Conservation (phyloP, 1,140 invertebrate genomes). For the Drosophila auraria region DNA sequence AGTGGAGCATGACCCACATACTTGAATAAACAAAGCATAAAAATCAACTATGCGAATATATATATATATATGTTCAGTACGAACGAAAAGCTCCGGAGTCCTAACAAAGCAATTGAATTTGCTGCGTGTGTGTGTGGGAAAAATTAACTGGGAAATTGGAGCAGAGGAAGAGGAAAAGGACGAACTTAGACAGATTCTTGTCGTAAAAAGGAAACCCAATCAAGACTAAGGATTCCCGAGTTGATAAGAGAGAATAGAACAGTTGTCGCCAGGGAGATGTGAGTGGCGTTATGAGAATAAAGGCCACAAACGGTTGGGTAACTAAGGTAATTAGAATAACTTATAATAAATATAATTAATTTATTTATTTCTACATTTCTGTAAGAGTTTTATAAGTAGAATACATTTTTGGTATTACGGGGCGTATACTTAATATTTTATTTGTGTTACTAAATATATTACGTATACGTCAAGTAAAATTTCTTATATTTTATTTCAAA, state of each 20-base stretch:
- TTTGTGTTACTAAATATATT: not conserved
- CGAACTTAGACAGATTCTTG: conserved; percentile 18
- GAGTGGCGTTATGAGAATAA: not conserved
- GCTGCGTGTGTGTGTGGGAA: conserved; percentile 18
- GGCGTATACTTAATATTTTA: conserved; percentile 15
- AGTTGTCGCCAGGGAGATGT: not conserved
- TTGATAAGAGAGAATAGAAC: not conserved
- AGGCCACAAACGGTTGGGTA: too few relatives aligned
- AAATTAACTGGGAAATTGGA: conserved; percentile 9
- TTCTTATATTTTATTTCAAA: not conserved
- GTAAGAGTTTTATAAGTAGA: not conserved
- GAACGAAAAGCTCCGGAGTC: conserved; percentile 9
- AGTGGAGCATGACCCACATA: conserved; percentile 62
- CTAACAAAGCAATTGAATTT: conserved; percentile 41
- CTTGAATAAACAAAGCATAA: conserved; percentile 49
- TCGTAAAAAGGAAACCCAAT: conserved; percentile 24
- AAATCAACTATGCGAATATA: conserved; percentile 41
- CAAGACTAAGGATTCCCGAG: conserved; percentile 9
- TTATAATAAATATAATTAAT: too few relatives aligned
- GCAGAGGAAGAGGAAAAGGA: conserved; percentile 11
- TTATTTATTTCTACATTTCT: too few relatives aligned
- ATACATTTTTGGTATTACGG: not conserved
- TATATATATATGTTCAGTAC: conserved; percentile 3
- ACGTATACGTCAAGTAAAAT: not conserved
- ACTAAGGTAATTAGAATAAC: not conserved